phyloP scores from a whole-genome alignment of 2,888 invertebrate genomes.

The Cephonodes hylas region DNA sequence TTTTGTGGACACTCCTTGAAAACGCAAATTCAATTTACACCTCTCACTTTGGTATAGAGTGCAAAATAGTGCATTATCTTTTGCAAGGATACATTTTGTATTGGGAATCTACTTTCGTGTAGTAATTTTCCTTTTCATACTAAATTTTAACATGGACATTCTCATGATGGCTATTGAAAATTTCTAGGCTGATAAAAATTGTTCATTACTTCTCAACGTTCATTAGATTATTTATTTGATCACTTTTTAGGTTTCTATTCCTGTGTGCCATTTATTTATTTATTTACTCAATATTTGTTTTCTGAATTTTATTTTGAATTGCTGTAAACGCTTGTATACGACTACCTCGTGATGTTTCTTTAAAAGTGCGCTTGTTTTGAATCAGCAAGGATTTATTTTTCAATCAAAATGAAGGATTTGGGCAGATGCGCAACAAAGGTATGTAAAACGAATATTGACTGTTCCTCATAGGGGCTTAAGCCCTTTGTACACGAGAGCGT shows the following conservation, averaged over 20 bases:
- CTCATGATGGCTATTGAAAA: background rate
- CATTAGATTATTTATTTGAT: background rate
- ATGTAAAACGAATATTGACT: conserved; percentile 9
- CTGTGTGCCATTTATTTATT: background rate
- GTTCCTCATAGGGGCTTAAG: conserved; percentile 53
- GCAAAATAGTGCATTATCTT: conserved; percentile 31
- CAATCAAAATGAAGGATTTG: conserved; percentile 10
- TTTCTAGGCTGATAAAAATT: background rate
- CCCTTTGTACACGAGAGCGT: conserved; percentile 42
- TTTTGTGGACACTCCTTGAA: conserved; percentile 49
- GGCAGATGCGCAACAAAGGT: conserved; percentile 10
- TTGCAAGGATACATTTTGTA: background rate
- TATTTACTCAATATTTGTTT: too few species aligned
- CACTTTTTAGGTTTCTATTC: conserved; percentile 19
- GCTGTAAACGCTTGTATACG: too few species aligned
- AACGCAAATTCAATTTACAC: conserved; percentile 55
- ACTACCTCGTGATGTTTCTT: background rate
- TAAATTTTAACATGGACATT: background rate
- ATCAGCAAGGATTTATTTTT: background rate
- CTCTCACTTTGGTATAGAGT: conserved; percentile 52
- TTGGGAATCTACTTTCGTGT: background rate
- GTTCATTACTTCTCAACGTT: too few species aligned
- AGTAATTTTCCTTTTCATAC: background rate
- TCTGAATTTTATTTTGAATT: background rate
- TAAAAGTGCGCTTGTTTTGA: background rate